Evolutionary conservation across 2,113 vertebrate genomes (phyloP).

Genomic region (Clarias macrocephalus): DNA sequence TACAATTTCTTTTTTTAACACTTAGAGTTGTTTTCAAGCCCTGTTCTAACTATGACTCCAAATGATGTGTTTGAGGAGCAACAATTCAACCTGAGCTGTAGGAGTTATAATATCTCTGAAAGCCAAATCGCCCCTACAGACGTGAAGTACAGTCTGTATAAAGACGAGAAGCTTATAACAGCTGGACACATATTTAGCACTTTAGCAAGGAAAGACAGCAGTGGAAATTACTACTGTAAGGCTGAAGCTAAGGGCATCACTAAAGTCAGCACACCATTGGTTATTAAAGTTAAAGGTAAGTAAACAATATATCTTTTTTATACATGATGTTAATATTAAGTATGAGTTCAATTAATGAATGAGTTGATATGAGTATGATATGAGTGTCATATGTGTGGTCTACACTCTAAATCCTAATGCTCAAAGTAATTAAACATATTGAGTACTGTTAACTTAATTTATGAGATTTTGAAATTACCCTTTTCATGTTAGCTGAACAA

Average conservation of each 20-base stretch:
- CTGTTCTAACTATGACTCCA: constrained; percentile 55
- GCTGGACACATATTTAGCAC: fast-evolving
- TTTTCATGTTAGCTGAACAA: no score
- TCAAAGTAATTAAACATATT: no score
- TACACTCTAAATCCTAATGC: no score
- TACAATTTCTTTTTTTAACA: neutral
- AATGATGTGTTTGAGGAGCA: constrained; percentile 59
- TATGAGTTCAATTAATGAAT: neutral
- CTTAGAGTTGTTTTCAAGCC: constrained; percentile 71
- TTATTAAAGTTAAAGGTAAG: constrained; percentile 67
- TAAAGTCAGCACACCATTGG: constrained; percentile 42
- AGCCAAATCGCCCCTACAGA: constrained; percentile 39
- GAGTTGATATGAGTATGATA: neutral
- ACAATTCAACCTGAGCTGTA: constrained; percentile 58
- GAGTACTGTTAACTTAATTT: no score
- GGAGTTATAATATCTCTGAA: constrained; percentile 19
- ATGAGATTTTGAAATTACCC: no score
- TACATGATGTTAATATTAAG: neutral
- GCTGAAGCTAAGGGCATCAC: neutral
- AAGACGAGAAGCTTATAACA: constrained; percentile 40
- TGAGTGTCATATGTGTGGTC: neutral
- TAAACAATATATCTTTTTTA: neutral
- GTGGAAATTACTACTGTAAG: constrained; percentile 67
- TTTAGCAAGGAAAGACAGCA: constrained; percentile 36
- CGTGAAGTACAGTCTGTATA: constrained; percentile 59